A percentile compares a stretch with the other conserved stretches of the same genome.
Conservation (phyloP, 64 coral and sea anemone genomes). For the Exaiptasia diaphana region DNA sequence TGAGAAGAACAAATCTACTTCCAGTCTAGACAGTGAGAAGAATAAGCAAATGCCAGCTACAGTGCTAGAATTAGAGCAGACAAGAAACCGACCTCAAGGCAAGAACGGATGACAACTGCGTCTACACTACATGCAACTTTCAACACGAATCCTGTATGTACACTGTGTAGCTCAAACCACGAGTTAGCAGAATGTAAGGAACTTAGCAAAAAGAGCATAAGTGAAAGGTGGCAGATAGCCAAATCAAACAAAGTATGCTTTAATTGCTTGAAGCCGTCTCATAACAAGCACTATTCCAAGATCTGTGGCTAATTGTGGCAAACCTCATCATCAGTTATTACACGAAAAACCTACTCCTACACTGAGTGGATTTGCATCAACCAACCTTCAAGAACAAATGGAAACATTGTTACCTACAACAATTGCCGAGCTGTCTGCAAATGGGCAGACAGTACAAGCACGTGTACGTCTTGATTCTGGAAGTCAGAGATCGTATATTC, state of each 20-base stretch:
- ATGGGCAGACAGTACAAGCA: slow-evolving; percentile 20
- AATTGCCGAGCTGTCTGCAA: neutral
- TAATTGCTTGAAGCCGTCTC: slow-evolving; percentile 37
- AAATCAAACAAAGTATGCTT: neutral
- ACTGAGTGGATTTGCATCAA: slow-evolving; percentile 1
- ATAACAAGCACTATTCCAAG: slow-evolving; percentile 12
- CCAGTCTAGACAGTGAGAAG: neutral
- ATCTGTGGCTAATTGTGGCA: slow-evolving; percentile 32
- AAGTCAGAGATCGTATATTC: slow-evolving; percentile 36
- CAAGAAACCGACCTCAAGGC: neutral
- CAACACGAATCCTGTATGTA: too few relatives aligned
- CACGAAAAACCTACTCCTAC: neutral
- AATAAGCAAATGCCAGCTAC: neutral
- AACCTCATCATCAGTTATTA: slow-evolving; percentile 16
- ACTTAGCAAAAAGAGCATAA: neutral
- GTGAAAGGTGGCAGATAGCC: slow-evolving; percentile 2
- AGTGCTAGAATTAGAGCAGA: neutral
- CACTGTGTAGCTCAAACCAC: neutral
- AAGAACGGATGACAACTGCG: neutral
- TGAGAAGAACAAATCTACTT: neutral
- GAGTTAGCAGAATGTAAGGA: neutral
- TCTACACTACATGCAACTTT: neutral
- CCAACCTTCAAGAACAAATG: neutral
- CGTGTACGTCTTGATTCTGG: slow-evolving; percentile 35
- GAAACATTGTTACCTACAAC: slow-evolving; percentile 18